Conservation (phyloP, 1,140 invertebrate species). For the Nymphalis io region DNA sequence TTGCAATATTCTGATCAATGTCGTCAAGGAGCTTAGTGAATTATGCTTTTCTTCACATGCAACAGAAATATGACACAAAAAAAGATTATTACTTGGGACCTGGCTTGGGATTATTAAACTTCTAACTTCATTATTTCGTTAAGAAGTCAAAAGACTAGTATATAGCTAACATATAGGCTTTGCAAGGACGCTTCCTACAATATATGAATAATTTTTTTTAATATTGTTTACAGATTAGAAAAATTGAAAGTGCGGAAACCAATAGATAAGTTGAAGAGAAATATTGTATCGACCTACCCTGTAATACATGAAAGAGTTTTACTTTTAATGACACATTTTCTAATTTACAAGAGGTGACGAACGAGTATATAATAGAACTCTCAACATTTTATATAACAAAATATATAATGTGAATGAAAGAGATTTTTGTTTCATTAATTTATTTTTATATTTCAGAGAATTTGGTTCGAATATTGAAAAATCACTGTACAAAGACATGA, state of each 20-base stretch:
- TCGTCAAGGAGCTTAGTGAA: too few relatives aligned
- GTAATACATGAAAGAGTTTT: constrained; percentile 68
- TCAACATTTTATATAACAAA: too few relatives aligned
- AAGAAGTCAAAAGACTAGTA: too few relatives aligned
- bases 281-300: constrained; percentile 69
- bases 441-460: constrained; percentile 49
- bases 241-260: constrained; percentile 54
- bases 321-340: constrained; percentile 67
- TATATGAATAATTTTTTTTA: background rate
- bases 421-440: background rate
- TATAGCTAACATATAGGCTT: too few relatives aligned
- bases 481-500: constrained; percentile 81
- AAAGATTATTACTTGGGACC: too few relatives aligned
- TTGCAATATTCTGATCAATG: too few relatives aligned
- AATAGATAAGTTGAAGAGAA: constrained; percentile 61
- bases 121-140: too few relatives aligned
- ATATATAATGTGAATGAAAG: background rate
- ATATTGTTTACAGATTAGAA: constrained; percentile 53
- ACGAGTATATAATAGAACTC: background rate
- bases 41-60: too few relatives aligned
- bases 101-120: too few relatives aligned
- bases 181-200: too few relatives aligned
- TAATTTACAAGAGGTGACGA: constrained; percentile 67
- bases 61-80: too few relatives aligned
- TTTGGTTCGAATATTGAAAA: constrained; percentile 81